phyloP scores from a whole-genome alignment of 1,140 invertebrate species.

The Matsumurasca onukii region DNA sequence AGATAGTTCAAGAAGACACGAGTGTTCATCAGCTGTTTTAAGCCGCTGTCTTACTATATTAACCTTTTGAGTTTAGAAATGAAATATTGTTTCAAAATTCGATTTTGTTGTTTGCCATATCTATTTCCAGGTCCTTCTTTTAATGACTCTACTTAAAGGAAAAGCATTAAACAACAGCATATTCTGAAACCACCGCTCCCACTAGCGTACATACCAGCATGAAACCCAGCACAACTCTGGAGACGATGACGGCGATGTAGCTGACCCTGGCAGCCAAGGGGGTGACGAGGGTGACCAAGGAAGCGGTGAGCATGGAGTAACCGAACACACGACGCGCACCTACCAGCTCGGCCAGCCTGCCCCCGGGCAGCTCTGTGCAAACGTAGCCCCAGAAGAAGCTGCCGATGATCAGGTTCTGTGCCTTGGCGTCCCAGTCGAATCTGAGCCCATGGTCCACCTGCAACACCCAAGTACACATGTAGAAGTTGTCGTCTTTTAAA shows the following conservation, averaged over 20 bases:
- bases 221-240: slow-evolving; percentile 69
- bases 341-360: slow-evolving; percentile 76
- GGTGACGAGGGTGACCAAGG: slow-evolving; percentile 77
- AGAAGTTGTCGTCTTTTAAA: too few species aligned
- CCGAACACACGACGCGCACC: slow-evolving; percentile 83
- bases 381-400: slow-evolving; percentile 92
- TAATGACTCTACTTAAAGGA: too few species aligned
- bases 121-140: too few species aligned
- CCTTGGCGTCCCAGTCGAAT: slow-evolving; percentile 68
- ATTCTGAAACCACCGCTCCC: too few species aligned
- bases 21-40: too few species aligned
- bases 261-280: slow-evolving; percentile 68
- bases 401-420: slow-evolving; percentile 77
- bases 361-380: slow-evolving; percentile 83
- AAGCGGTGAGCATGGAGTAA: slow-evolving; percentile 79
- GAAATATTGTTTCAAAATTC: too few species aligned
- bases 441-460: slow-evolving; percentile 42
- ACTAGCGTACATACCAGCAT: slow-evolving; percentile 61
- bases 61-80: too few species aligned
- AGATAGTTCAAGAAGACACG: too few species aligned
- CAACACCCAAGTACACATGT: too few species aligned
- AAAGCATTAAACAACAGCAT: too few species aligned
- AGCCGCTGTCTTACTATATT: too few species aligned
- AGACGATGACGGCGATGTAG: slow-evolving; percentile 59
- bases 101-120: too few species aligned